Base-by-base conservation (phyloP, 2,888 invertebrate species). In the Polydrusus pterygomalis region DNA sequence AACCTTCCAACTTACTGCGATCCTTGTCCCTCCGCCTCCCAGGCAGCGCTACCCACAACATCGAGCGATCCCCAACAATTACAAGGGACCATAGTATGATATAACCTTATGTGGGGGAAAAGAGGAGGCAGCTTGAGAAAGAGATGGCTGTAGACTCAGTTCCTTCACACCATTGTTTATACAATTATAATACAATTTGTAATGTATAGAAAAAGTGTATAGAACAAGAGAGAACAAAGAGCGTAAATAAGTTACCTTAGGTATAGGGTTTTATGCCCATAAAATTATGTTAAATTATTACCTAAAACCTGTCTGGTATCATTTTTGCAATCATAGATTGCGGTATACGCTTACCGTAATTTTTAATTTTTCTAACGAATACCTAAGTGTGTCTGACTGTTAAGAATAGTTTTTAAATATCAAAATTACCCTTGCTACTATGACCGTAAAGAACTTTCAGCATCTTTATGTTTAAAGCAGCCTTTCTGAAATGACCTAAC, bases 71-170 rank as follows among this genome's bases (percentile, higher is more conserved):
- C 94, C 17, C 94, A 94, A 86, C 94, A 94, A 85, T 89, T 95
- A 78, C 96, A 96, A 88, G 96, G 96, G 81, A 96, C 96, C 86
- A 95, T 96, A 89, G 96, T 96, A 95, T 96, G 95, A 96, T 96
- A 96, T 91, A 93, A 95, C 92, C 93, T 95, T 79, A 95, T 95
- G 95, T 95, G 95, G 95, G 95, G 95, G 91, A 94, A 95, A 89
- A 92, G 95, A 90, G 90, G 93, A 88, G 92, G 94, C 90, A 93
- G 94, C 88, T 92, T 93, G 81, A 91, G 93, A 87, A 94, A 92
- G 86, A 93, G 91, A 87, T 92, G 93, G 92, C 91, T 91, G 86
- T 93, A 91, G 91, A 88, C 70, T 63, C 54, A 11, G 40, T 56
- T 60, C 70, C 69, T 60, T 67, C 72, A 68, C 74, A 25, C 60